Evolutionary conservation across 1,140 invertebrate species (phyloP), one percentile per base, ranked within the genome.

Genomic region (Drosophila kikkawai): DNA sequence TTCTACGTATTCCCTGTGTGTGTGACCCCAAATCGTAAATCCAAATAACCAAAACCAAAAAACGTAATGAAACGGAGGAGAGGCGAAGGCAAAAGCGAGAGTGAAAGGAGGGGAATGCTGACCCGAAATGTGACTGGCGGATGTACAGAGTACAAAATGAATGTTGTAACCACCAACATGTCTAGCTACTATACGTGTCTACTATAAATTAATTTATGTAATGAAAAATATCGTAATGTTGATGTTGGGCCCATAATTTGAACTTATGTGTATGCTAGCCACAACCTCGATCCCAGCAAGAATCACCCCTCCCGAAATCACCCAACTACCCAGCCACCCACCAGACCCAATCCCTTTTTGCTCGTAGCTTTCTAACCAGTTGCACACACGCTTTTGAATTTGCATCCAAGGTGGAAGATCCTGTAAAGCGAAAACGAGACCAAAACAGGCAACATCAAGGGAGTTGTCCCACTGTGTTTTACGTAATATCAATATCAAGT

Each of bases 151-250:
- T 87, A 88, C 84, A 55, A 90, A 84, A 84, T 78, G 74, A 88
- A 88, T 87, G 83, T 87, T 87, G 83, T 80, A 84, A 88, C 80
- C 75, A 87, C 84, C 83, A 87, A 87, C 83, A 87, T 87, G 80
- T 87, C 80, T 90, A 87, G 82, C 80, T 88, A 90, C 85, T 87
- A 77, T 86, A 90, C 79, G 80, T 87, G 81, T 92, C 90, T 91
- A 91, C 90, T 92, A 91, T 91, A 91, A 91, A 92, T 88, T 91
- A 92, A 91, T 92, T 92, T 92, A 92, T 92, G 91, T 92, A 92
- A 92, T 92, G 91, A 92, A 92, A 92, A 92, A 92, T 92, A 92
- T 92, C 91, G 91, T 92, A 92, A 92, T 92, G 91, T 92, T 92
- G 91, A 92, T 92, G 91, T 92, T 92, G 91, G 91, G 91, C 91